Evolutionary conservation across 2,888 invertebrate species (phyloP).

Genomic region (Sinohyriopsis cumingii): DNA sequence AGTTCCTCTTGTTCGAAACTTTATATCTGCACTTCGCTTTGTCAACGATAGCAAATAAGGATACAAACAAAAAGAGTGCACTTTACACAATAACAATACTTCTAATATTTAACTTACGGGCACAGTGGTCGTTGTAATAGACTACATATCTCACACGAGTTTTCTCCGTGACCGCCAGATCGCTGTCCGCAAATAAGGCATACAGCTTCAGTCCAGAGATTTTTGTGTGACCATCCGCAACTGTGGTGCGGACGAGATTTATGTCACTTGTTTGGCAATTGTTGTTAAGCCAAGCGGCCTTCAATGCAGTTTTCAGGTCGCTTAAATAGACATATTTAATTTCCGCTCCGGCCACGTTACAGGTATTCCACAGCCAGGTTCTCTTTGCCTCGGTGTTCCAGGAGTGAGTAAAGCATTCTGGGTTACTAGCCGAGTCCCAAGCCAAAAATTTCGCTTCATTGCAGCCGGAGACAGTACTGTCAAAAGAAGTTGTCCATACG

Average conservation of each 20-base stretch:
- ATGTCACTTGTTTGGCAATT: conserved; percentile 7
- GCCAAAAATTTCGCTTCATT: conserved; percentile 6
- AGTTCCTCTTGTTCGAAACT: too few species aligned
- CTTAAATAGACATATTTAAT: conserved; percentile 16
- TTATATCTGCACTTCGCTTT: too few species aligned
- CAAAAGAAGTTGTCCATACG: conserved; percentile 25
- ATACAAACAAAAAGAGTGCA: neutral
- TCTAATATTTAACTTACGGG: conserved; percentile 10
- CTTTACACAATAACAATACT: neutral
- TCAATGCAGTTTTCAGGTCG: conserved; percentile 15
- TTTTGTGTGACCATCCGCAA: conserved; percentile 17
- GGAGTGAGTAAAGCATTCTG: conserved; percentile 24
- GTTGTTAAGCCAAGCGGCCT: conserved; percentile 7
- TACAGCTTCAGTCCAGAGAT: conserved; percentile 18
- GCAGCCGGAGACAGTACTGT: conserved; percentile 17
- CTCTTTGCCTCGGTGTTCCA: conserved; percentile 16
- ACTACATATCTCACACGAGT: conserved; percentile 21
- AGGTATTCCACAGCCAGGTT: conserved; percentile 23
- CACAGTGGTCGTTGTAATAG: conserved; percentile 29
- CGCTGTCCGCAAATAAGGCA: conserved; percentile 28
- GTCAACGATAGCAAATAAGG: too few species aligned
- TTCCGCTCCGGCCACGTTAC: conserved; percentile 14
- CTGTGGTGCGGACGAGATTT: conserved; percentile 7
- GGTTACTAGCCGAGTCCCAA: conserved; percentile 9
- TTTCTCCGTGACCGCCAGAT: conserved; percentile 17